Conservation (phyloP, 1,140 invertebrate species). For the Eueides isabella region DNA sequence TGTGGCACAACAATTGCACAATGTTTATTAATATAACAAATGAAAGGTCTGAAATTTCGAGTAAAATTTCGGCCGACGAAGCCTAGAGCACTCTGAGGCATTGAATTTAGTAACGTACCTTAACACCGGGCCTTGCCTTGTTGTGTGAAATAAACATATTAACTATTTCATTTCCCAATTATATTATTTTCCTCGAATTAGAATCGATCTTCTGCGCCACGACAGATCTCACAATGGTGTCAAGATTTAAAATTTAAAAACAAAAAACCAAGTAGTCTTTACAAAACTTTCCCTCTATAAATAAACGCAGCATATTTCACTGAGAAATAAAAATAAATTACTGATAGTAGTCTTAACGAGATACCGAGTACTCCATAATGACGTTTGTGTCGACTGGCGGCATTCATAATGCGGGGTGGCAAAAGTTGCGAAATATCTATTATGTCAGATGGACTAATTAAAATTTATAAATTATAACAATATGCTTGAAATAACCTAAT, state of each 20-base stretch:
- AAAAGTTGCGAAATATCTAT: not conserved
- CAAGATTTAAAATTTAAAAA: not conserved
- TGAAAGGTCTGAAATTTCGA: not conserved
- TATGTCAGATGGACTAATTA: slow-evolving; percentile 9
- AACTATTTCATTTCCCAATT: too few species aligned
- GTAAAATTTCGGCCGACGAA: too few species aligned
- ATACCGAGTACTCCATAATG: not conserved
- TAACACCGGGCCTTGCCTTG: too few species aligned
- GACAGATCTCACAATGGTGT: too few species aligned
- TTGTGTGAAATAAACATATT: too few species aligned
- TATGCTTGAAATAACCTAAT: not conserved
- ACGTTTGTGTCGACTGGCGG: slow-evolving; percentile 8
- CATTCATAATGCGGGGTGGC: not conserved
- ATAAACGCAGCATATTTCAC: not conserved
- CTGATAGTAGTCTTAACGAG: slow-evolving; percentile 8
- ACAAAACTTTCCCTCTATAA: not conserved
- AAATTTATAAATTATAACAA: not conserved
- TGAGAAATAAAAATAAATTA: not conserved
- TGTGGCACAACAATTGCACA: not conserved
- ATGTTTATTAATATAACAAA: not conserved
- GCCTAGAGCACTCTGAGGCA: too few species aligned
- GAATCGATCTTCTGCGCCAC: too few species aligned
- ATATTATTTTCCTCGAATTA: too few species aligned
- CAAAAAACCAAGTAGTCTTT: not conserved
- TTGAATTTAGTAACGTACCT: too few species aligned